Evolutionary conservation across 2,113 vertebrate genomes (phyloP).

Genomic region (Typhlomys cinereus): DNA sequence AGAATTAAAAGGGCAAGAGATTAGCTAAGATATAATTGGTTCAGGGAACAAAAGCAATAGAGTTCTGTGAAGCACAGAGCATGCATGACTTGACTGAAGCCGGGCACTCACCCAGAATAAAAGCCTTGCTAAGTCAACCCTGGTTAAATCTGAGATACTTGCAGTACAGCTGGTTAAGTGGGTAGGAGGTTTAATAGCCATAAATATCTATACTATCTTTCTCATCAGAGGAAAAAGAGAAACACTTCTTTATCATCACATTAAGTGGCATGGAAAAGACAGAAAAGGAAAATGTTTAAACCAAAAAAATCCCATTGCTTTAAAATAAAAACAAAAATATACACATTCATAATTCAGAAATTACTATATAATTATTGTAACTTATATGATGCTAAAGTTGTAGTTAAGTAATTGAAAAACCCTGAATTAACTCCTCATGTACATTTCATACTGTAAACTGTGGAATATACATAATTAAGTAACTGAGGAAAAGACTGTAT

Average conservation of each 20-base stretch:
- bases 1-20: constrained; percentile 55
- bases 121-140: constrained; percentile 52
- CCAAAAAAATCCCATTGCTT: not conserved
- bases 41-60: constrained; percentile 48
- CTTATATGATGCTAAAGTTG: not conserved
- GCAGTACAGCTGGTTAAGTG: not conserved
- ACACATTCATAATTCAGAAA: not conserved
- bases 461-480: not conserved
- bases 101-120: constrained; percentile 53
- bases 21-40: constrained; percentile 68
- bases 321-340: not conserved
- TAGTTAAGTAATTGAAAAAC: not conserved
- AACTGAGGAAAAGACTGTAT: not conserved
- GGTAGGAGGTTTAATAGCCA: not conserved
- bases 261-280: not conserved
- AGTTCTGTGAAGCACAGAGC: constrained; percentile 56
- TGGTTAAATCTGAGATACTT: constrained; percentile 28
- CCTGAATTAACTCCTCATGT: not conserved
- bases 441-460: not conserved
- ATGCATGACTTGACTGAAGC: constrained; percentile 25
- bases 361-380: not conserved
- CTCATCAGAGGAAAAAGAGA: not conserved
- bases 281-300: not conserved
- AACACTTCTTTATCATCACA: not conserved
- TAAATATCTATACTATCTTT: not conserved